These are phyloP conservation scores for Hypomecis punctinalis DNA, from an alignment of 2,888 invertebrate species.

Conservation along the genomic window DNA sequence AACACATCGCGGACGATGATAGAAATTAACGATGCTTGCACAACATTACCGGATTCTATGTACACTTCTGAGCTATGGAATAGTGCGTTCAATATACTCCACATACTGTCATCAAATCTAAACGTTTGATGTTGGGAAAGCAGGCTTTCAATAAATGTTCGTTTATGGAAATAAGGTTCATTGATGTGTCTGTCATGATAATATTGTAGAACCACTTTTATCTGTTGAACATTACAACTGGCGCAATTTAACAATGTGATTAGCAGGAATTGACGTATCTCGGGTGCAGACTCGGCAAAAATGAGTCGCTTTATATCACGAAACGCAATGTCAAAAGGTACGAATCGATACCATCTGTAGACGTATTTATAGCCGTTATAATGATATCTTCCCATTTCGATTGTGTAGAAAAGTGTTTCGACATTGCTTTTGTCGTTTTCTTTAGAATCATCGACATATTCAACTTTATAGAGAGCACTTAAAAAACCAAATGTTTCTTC, in stretches of 20 bases:
- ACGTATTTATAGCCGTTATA: background rate
- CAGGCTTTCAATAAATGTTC: conserved; percentile 15
- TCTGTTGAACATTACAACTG: conserved; percentile 2
- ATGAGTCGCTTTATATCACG: conserved; percentile 52
- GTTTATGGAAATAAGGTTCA: conserved; percentile 23
- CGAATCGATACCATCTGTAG: conserved; percentile 61
- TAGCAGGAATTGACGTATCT: conserved; percentile 15
- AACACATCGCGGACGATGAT: conserved; percentile 21
- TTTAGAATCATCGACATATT: background rate
- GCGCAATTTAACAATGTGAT: conserved; percentile 19
- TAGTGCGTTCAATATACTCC: conserved; percentile 18
- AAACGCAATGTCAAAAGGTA: conserved; percentile 61
- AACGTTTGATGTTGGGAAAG: conserved; percentile 7
- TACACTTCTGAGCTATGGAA: conserved; percentile 31
- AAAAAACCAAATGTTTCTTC: conserved; percentile 9
- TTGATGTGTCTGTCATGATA: conserved; percentile 29
- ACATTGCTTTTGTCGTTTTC: conserved; percentile 47
- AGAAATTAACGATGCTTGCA: conserved; percentile 15
- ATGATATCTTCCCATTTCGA: conserved; percentile 29
- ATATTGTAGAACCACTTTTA: conserved; percentile 22
- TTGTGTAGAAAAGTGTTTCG: conserved; percentile 27
- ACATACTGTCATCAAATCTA: conserved; percentile 20
- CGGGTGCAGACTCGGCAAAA: conserved; percentile 10
- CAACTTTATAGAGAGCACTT: conserved; percentile 1
- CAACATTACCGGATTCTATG: conserved; percentile 20